Percentiles rank a stretch among this genome's conserved stretches.
phyloP scores from a whole-genome alignment of 2,113 vertebrate species.

The Ondatra zibethicus region DNA sequence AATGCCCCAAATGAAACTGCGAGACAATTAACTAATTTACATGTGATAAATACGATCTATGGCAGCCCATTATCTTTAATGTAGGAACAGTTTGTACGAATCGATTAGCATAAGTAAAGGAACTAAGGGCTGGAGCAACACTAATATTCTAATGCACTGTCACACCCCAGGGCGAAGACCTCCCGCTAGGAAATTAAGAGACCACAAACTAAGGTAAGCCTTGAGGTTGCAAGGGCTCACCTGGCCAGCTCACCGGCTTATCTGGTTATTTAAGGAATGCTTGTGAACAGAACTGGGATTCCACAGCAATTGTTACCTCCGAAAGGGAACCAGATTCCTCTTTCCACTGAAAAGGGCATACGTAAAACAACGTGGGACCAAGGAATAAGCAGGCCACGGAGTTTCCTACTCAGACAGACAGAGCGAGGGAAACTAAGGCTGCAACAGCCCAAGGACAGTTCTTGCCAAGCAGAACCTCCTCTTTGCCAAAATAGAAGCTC shows the following conservation, averaged over 20 bases:
- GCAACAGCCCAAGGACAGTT: conserved; percentile 15
- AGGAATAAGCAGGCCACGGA: conserved; percentile 64
- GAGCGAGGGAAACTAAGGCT: neutral
- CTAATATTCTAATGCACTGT: neutral
- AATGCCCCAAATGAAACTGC: neutral
- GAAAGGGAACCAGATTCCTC: conserved; percentile 54
- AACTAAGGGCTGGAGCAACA: neutral
- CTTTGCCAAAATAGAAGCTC: conserved; percentile 29
- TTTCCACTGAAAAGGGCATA: neutral
- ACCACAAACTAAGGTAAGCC: neutral
- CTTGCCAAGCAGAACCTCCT: conserved; percentile 54
- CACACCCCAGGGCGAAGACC: neutral
- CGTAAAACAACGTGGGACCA: conserved; percentile 45
- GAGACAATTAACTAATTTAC: neutral
- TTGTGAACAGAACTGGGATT: neutral
- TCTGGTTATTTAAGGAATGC: neutral
- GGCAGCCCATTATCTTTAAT: neutral
- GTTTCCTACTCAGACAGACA: conserved; percentile 49
- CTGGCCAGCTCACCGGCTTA: neutral
- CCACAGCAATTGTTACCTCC: conserved; percentile 53
- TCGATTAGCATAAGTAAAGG: conserved; percentile 31
- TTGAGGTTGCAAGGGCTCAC: neutral
- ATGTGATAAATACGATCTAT: neutral
- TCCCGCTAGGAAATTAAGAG: neutral
- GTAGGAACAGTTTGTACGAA: conserved; percentile 10